These are phyloP conservation scores for Lagopus muta DNA, from an alignment of 2,113 vertebrate genomes.

Conservation along the genomic window DNA sequence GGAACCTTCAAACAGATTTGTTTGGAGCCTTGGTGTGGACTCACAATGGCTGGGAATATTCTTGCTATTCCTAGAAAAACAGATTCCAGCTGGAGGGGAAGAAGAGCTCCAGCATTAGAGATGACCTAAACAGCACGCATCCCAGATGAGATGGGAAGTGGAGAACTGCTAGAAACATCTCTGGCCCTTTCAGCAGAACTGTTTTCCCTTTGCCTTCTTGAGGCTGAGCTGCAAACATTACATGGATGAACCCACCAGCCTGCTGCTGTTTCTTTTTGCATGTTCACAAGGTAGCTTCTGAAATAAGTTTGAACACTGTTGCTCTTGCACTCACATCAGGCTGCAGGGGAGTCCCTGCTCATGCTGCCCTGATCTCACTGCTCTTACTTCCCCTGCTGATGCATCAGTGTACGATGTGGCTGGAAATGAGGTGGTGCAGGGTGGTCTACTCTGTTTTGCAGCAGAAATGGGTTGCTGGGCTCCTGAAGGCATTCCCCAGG, in stretches of 20 bases:
- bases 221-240: fast-evolving
- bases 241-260: neutral
- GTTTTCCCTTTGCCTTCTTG: neutral
- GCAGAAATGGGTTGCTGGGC: neutral
- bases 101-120: neutral
- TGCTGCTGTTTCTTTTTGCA: neutral
- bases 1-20: conserved; percentile 27
- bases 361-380: neutral
- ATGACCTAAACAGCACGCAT: neutral
- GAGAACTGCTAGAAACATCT: neutral
- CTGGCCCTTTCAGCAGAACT: neutral
- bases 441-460: too few species aligned
- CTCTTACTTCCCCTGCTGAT: fast-evolving
- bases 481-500: neutral
- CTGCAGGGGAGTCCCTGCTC: neutral
- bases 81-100: neutral
- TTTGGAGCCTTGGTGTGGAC: conserved; percentile 16
- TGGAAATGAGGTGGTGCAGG: neutral
- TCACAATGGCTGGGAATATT: neutral
- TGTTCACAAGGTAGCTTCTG: neutral
- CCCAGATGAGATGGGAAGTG: neutral
- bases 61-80: neutral
- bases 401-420: fast-evolving
- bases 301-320: neutral
- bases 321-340: neutral